Base-by-base conservation (phyloP, 2,888 invertebrate genomes). In the Litoditis marina region DNA sequence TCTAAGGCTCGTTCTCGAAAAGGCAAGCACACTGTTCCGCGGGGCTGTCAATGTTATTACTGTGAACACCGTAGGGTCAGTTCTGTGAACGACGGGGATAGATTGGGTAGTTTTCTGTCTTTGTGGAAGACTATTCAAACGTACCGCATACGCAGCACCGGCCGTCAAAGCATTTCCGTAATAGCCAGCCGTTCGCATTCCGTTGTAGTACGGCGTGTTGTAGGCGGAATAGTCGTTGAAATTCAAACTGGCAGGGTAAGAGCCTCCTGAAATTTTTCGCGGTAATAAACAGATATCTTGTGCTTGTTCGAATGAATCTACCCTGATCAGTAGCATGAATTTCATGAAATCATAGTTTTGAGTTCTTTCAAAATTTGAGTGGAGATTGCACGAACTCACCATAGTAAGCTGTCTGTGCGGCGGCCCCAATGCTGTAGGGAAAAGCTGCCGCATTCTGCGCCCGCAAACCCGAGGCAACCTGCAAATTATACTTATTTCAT, bases 161-260 rank as follows among this genome's bases (percentile, higher is more conserved):
- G 64, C 61, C 6, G 63, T 34, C 56, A 70, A 31, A 6, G 65
- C 58, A n/a, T 64, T 60, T 44, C 59, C 62, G 42, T 62, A 62
- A 44, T 60, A 50, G 19, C 61, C 51, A 22, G 57, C 42, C 16
- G 47, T 56, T 1, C 56, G 46, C 25, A 68, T 62, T 5, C 53
- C 47, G 22, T 39, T 50, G 60, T 71, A 73, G 57, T 68, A 70
- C 22, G 62, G 69, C 0, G 39, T n/a, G 53, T 65, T 68, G 31
- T 69, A 73, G 30, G 72, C 69, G 19, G 65, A 57, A 22, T 73
- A 73, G 42, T 71, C 70, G 7, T 60, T 53, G 6, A 66, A 52
- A 27, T 67, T 68, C 53, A 66, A 69, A 46, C 65, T 63, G 19
- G 68, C 54, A 2, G 67, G 67, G 42, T 72, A 72, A 19, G 52